A percentile compares a stretch with the other conserved stretches of the same genome.
phyloP scores from a whole-genome alignment of 2,888 invertebrate species.

The Macropis europaea region DNA sequence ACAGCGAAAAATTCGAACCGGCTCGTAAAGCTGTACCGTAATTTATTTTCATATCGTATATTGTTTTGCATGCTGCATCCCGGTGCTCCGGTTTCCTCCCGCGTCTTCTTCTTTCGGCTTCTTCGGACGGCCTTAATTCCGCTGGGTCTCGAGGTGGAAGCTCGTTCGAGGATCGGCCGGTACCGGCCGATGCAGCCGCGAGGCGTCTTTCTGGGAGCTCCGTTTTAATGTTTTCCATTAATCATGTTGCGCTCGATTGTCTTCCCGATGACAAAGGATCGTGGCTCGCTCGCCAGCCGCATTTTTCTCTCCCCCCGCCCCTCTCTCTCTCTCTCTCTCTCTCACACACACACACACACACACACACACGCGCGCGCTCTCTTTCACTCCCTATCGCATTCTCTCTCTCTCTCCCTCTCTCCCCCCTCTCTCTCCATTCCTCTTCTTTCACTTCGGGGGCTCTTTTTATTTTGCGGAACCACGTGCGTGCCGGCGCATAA shows the following conservation, averaged over 20 bases:
- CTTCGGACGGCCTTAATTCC: neutral
- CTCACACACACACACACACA: too few relatives aligned
- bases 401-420: neutral
- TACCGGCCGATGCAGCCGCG: neutral
- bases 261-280: constrained; percentile 61
- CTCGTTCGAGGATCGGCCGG: neutral
- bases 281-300: constrained; percentile 27
- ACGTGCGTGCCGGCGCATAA: constrained; percentile 77
- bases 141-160: too few relatives aligned
- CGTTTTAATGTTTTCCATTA: constrained; percentile 53
- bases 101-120: neutral
- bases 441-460: neutral
- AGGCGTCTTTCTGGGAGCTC: constrained; percentile 24
- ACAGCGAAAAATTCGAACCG: constrained; percentile 39
- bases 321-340: constrained; percentile 1
- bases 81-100: neutral
- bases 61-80: constrained; percentile 23
- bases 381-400: neutral
- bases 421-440: neutral
- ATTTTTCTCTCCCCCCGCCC: constrained; percentile 38
- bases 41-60: constrained; percentile 43
- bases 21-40: constrained; percentile 35
- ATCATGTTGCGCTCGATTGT: constrained; percentile 53
- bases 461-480: constrained; percentile 68
- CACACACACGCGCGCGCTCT: too few relatives aligned